Conservation (phyloP, 2,888 invertebrate genomes). For the Phalangium opilio region DNA sequence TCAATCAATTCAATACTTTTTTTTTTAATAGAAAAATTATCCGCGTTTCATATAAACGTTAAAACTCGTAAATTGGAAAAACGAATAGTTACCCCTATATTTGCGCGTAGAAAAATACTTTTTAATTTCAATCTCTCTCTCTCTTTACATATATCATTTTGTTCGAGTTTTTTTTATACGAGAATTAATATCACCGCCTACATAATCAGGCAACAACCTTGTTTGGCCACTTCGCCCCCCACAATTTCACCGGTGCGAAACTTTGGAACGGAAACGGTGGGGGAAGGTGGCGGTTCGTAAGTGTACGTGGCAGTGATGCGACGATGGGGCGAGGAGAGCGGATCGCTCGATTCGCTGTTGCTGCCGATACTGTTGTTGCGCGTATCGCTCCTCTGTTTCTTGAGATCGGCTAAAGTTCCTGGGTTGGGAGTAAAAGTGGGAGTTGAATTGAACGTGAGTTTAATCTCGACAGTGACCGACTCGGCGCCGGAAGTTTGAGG, state of each 20-base stretch:
- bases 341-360: neutral
- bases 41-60: no score
- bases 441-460: slow-evolving; percentile 27
- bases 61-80: no score
- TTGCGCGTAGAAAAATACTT: no score
- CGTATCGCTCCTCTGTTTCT: slow-evolving; percentile 54
- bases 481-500: slow-evolving; percentile 2
- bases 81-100: no score
- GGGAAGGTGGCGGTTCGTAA: slow-evolving; percentile 17
- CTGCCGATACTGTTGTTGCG: slow-evolving; percentile 18
- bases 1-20: no score
- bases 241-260: slow-evolving; percentile 20
- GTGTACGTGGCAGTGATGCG: slow-evolving; percentile 11
- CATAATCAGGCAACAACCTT: slow-evolving; percentile 18
- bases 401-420: slow-evolving; percentile 69
- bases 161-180: no score
- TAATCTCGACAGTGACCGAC: slow-evolving; percentile 27
- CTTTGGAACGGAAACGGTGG: slow-evolving; percentile 15
- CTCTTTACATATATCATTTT: no score
- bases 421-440: slow-evolving; percentile 60
- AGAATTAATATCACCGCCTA: no score
- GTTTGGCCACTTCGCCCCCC: slow-evolving; percentile 15
- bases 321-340: slow-evolving; percentile 2
- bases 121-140: no score
- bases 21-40: no score